Conservation (phyloP, 92 coral and sea anemone genomes). For the Porites evermanni region DNA sequence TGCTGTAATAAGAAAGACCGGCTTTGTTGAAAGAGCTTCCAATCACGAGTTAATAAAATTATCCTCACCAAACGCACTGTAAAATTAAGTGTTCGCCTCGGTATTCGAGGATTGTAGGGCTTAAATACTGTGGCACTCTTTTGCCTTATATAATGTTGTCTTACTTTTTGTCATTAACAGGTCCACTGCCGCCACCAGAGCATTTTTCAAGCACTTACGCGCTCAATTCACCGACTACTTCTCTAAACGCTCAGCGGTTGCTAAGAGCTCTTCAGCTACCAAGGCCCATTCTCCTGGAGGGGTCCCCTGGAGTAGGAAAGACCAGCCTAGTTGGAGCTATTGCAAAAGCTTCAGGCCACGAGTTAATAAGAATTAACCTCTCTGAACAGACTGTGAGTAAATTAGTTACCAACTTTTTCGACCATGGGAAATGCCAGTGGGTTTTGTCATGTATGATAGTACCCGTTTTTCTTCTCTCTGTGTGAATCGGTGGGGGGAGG, state of each 20-base stretch:
- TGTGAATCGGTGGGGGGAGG: too few relatives aligned
- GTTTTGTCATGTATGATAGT: too few relatives aligned
- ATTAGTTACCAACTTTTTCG: too few relatives aligned
- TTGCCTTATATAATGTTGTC: background rate
- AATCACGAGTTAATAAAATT: too few relatives aligned
- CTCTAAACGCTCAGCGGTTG: conserved; percentile 89
- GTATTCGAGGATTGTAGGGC: too few relatives aligned
- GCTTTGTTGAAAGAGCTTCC: too few relatives aligned
- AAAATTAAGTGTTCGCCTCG: too few relatives aligned
- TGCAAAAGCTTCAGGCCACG: conserved; percentile 96
- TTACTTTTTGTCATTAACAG: conserved; percentile 23
- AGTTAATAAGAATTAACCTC: conserved; percentile 88
- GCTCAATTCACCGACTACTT: conserved; percentile 91
- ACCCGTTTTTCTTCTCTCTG: too few relatives aligned
- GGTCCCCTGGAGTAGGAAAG: conserved; percentile 99
- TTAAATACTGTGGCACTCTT: too few relatives aligned
- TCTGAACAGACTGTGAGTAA: conserved; percentile 96
- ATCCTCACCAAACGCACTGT: too few relatives aligned
- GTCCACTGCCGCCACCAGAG: conserved; percentile 69
- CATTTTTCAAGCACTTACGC: conserved; percentile 74
- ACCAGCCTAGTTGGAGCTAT: conserved; percentile 95
- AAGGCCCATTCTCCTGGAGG: conserved; percentile 94
- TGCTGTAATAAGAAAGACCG: too few relatives aligned
- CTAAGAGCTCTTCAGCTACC: conserved; percentile 88
- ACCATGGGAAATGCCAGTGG: too few relatives aligned